Base-by-base conservation (phyloP, 2,113 vertebrate genomes). In the Oreochromis spilurus region DNA sequence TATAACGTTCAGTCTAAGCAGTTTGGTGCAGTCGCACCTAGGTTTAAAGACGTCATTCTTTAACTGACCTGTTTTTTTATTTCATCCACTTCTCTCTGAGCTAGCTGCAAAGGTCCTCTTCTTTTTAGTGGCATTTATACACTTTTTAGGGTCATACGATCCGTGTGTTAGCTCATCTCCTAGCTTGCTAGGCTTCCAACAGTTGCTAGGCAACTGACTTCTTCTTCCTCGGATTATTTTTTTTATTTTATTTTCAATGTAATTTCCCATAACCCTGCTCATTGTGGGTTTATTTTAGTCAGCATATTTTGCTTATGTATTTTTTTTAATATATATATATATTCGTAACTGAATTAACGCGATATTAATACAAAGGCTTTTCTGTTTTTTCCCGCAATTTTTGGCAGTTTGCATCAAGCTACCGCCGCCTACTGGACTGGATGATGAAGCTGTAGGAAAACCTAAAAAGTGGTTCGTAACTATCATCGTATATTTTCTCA, bases 1-100 rank as follows among this genome's bases (percentile, higher is more conserved):
- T 16, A 29, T 50, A 19, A 50, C 43, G 26, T 48, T 11, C 12
- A 43, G 2, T 7, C 11, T 3, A 4, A 24, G 65, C 5, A 55
- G 21, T n/a, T 54, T 26, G 12, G 13, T 10, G 17, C 16, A 55
- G 21, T 14, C 34, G 2, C 24, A 8, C 9, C 7, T 7, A 9
- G 31, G 8, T 82, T 60, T 5, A 79, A 58, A 79, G 4, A 19
- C 29, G 34, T 1, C 19, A 21, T 40, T 82, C 7, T 19, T 2
- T 8, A 5, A 90, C 92, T 14, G 57, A 97, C 96, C 95, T 95
- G 85, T 45, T 85, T 92, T 84, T 88, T 53, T 1, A 95, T 82
- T 10, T 90, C 94, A 75, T 95, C 96, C 24, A 92, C 94, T 24
- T 96, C 95, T 87, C 89, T 92, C 65, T 95, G 94, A 6, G 91